Percentiles rank a stretch among this genome's conserved stretches.
Conservation (phyloP, 2,113 vertebrate genomes). For the Ptychochromis oligacanthus region DNA sequence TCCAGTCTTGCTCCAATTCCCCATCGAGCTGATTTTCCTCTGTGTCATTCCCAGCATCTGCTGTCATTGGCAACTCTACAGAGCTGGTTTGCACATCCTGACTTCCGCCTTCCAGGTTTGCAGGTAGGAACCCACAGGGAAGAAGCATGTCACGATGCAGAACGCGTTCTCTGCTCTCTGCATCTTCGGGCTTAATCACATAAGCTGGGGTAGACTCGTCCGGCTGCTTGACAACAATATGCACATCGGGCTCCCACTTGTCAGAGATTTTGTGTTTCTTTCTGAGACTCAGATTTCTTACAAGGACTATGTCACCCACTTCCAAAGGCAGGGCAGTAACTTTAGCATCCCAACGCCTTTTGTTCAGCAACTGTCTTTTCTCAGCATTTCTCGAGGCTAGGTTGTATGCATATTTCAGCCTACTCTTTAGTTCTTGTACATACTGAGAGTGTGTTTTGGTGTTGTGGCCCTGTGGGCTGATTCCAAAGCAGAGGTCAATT, state of each 20-base stretch:
- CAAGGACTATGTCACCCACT: background rate
- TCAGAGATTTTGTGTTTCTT: background rate
- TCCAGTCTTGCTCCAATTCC: too few relatives aligned
- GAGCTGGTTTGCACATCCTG: too few relatives aligned
- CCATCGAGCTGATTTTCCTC: too few relatives aligned
- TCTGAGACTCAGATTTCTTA: background rate
- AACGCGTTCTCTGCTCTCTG: background rate
- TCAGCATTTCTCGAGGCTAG: background rate
- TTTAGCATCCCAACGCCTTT: too few relatives aligned
- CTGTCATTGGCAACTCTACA: too few relatives aligned
- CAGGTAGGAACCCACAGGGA: background rate
- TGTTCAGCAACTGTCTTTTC: too few relatives aligned
- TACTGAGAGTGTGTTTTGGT: background rate
- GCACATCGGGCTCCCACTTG: background rate
- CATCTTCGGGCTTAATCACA: too few relatives aligned
- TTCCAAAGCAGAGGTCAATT: background rate
- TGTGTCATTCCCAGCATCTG: too few relatives aligned
- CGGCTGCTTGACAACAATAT: background rate
- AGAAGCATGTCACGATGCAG: background rate
- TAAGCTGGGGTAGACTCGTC: too few relatives aligned
- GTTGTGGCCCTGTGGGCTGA: background rate
- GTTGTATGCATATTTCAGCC: background rate
- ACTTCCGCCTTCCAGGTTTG: background rate
- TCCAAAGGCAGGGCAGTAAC: background rate
- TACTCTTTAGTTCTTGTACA: background rate